phyloP scores from a whole-genome alignment of 2,888 invertebrate species.

The Abrostola triplasia region DNA sequence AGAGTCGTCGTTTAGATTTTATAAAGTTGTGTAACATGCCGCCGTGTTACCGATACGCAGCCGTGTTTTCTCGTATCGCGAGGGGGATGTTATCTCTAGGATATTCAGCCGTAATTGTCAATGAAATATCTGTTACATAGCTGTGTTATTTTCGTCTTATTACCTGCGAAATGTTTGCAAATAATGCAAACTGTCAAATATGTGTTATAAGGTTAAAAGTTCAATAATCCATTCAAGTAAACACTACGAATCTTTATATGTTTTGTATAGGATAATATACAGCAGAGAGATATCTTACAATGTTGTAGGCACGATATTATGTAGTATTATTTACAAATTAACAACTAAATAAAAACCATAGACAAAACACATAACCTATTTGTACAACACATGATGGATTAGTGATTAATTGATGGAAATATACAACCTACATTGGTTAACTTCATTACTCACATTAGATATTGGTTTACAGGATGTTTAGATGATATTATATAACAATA shows the following conservation, averaged over 20 bases:
- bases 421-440: conserved; percentile 21
- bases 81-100: conserved; percentile 61
- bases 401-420: conserved; percentile 29
- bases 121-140: conserved; percentile 23
- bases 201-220: conserved; percentile 44
- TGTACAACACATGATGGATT: conserved; percentile 41
- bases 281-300: conserved; percentile 2
- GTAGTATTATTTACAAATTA: conserved; percentile 20
- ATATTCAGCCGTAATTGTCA: conserved; percentile 36
- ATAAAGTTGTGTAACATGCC: conserved; percentile 80
- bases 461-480: not conserved
- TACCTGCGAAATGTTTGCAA: conserved; percentile 55
- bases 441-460: conserved; percentile 9
- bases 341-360: conserved; percentile 42
- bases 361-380: conserved; percentile 54
- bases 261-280: conserved; percentile 8
- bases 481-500: not conserved
- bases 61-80: conserved; percentile 61
- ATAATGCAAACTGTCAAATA: conserved; percentile 56
- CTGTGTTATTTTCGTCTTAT: conserved; percentile 40
- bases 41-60: conserved; percentile 72
- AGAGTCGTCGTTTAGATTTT: conserved; percentile 57
- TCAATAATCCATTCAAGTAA: conserved; percentile 32
- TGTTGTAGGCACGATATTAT: conserved; percentile 9
- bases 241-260: conserved; percentile 17